A percentile compares a stretch with the other conserved stretches of the same genome.
These are phyloP conservation scores for Melanotaenia trifasciata DNA, from an alignment of 2,797 vertebrate genomes.

Conservation along the genomic window DNA sequence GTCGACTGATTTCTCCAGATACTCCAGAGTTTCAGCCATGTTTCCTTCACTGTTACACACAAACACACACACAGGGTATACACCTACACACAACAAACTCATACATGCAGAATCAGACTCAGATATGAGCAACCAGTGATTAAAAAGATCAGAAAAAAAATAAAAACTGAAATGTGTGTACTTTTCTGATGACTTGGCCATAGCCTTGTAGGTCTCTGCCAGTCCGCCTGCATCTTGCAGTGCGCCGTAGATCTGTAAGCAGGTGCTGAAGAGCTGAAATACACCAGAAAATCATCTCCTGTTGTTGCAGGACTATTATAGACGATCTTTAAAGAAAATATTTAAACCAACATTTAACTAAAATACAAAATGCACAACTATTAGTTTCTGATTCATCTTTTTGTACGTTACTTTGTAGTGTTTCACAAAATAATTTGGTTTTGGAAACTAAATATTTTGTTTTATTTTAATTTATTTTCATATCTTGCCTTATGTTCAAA, in stretches of 20 bases:
- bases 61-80: slow-evolving; percentile 16
- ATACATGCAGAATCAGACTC: too few relatives aligned
- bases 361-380: background rate
- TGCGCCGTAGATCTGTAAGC: slow-evolving; percentile 53
- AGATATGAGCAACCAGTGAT: background rate
- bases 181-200: slow-evolving; percentile 71
- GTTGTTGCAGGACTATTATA: background rate
- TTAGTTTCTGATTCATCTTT: background rate
- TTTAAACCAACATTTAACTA: background rate
- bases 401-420: too few relatives aligned
- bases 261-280: slow-evolving; percentile 69
- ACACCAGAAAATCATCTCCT: background rate
- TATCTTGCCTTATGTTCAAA: too few relatives aligned
- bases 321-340: background rate
- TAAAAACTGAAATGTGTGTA: slow-evolving; percentile 22
- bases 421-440: background rate
- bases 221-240: slow-evolving; percentile 60
- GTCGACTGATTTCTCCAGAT: slow-evolving; percentile 61
- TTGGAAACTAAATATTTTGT: too few relatives aligned
- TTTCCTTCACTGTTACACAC: slow-evolving; percentile 65
- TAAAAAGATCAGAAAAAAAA: background rate
- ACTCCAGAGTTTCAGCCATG: slow-evolving; percentile 32
- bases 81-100: background rate
- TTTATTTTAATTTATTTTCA: too few relatives aligned
- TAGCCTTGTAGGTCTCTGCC: slow-evolving; percentile 67